Conservation (phyloP, 2,113 vertebrate genomes). For the Furnarius figulus region DNA sequence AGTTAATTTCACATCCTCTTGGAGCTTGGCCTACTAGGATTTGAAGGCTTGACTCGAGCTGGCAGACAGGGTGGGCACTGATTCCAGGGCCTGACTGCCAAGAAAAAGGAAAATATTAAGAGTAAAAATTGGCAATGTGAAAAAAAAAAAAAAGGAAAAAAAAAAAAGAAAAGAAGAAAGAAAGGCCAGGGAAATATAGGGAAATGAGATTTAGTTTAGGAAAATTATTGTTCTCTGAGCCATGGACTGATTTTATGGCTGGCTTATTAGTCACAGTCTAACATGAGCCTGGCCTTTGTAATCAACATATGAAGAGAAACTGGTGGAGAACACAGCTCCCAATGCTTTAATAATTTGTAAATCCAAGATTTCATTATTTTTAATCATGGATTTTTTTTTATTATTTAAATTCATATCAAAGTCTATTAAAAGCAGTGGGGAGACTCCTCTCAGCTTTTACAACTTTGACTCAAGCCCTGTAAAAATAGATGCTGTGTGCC, state of each 20-base stretch:
- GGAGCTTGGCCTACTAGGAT: slow-evolving; percentile 52
- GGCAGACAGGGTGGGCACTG: slow-evolving; percentile 19
- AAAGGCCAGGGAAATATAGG: not conserved
- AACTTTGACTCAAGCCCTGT: not conserved
- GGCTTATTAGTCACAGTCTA: not conserved
- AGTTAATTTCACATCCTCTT: slow-evolving; percentile 67
- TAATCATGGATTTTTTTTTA: not conserved
- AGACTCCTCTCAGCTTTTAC: slow-evolving; percentile 21
- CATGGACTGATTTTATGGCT: slow-evolving; percentile 6
- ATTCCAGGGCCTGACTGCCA: slow-evolving; percentile 57
- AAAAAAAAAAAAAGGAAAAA: not conserved
- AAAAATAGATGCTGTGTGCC: not conserved
- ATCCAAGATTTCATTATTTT: not conserved
- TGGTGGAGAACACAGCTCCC: not conserved
- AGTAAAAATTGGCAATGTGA: not conserved
- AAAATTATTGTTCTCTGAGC: slow-evolving; percentile 35
- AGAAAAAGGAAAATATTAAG: slow-evolving; percentile 52
- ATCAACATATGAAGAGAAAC: not conserved
- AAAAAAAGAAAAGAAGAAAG: not conserved
- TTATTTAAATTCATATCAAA: not conserved
- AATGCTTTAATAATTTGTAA: not conserved
- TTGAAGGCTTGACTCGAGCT: slow-evolving; percentile 42
- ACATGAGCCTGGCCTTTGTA: not conserved
- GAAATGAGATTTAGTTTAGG: slow-evolving; percentile 42
- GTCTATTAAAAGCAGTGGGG: not conserved